These are phyloP conservation scores for Sinotaia quadrata DNA, from an alignment of 2,888 invertebrate genomes.

Conservation along the genomic window DNA sequence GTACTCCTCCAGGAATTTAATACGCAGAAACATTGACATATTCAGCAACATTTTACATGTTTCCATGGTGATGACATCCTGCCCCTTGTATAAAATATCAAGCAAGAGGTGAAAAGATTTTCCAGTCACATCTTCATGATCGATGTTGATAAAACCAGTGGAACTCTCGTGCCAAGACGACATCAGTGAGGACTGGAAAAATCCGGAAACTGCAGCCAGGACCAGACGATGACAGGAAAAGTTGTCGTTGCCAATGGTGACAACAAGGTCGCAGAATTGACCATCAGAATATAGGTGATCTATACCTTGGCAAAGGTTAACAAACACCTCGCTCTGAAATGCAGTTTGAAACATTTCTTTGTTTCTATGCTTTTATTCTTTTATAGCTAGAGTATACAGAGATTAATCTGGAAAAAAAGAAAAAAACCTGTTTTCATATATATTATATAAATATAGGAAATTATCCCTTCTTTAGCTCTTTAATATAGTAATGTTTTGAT, in stretches of 20 bases:
- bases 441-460: no score
- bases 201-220: slow-evolving; percentile 24
- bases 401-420: no score
- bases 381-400: no score
- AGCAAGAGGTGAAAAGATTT: slow-evolving; percentile 8
- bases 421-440: no score
- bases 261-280: slow-evolving; percentile 2
- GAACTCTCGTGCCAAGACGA: slow-evolving; percentile 3
- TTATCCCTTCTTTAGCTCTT: no score
- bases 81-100: slow-evolving; percentile 6
- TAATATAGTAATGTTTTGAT: no score
- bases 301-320: slow-evolving; percentile 5
- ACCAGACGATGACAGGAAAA: slow-evolving; percentile 11
- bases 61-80: slow-evolving; percentile 2
- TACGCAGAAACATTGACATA: slow-evolving; percentile 12
- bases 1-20: slow-evolving; percentile 16
- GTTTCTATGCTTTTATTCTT: no score
- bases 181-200: slow-evolving; percentile 22
- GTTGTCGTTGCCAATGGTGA: not conserved
- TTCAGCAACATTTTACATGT: not conserved
- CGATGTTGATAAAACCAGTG: not conserved
- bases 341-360: not conserved
- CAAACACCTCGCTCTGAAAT: not conserved
- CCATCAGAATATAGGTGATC: not conserved
- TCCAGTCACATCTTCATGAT: slow-evolving; percentile 11